Base-by-base conservation (phyloP, 1,140 invertebrate species). In the Atta cephalotes region DNA sequence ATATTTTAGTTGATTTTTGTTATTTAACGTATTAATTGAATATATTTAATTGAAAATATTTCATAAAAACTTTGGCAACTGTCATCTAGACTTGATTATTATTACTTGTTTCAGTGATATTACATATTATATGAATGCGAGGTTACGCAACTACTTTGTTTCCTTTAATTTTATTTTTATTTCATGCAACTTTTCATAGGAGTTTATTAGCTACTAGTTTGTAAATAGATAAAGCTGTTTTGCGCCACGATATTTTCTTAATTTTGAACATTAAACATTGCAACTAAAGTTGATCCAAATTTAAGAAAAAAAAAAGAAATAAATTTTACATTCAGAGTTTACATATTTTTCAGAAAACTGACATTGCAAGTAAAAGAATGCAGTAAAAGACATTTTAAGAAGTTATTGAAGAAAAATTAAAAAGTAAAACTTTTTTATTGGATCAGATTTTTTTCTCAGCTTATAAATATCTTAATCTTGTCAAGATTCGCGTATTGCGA, bases 381-480 rank as follows among this genome's bases (percentile, higher is more conserved):
- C n/a, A 9, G 1, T 39, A 39, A 5, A 14, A 76, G 10, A 1
- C 2, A 39, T 58, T 39, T 58, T 31, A 2, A 7, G 12, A 58
- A 76, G n/a, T 62, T 62, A 62, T 60, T 39, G 6, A 28, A 21
- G 18, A 56, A 21, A 21, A 21, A n/a, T 16, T 71, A 10, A 31
- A 58, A 21, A 39, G 5, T n/a, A 74, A 25, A 25, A 60, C 31
- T 58, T 74, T 58, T 39, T 5, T 0, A n/a, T n/a, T 25, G 31
- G 0, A 39, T 39, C 3, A 18, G 6, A 76, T 76, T 60, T 39
- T 53, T 31, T 60, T 21, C 18, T n/a, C 1, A 58, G 10, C 16
- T 58, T n/a, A 74, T n/a, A 74, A 76, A 76, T 16, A 76, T 21
- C 56, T 76, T 16, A 76, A 76, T 14, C 6, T 5, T 25, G n/a